Evolutionary conservation across 2,888 invertebrate species (phyloP), one percentile per base, ranked within the genome.

Genomic region (Sympetrum striolatum): DNA sequence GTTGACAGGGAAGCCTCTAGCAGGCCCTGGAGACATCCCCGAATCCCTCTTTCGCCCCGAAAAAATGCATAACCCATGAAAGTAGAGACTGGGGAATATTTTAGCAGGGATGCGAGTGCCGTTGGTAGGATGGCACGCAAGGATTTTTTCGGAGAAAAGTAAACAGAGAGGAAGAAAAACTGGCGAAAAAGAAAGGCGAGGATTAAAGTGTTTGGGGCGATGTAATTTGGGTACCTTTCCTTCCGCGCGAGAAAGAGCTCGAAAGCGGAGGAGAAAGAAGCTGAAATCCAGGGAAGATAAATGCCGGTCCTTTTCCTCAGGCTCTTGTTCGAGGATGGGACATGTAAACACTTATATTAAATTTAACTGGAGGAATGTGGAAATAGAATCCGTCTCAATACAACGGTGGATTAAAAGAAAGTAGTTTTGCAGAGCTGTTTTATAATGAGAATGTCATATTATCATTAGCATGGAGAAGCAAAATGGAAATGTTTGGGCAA

Each of bases 21-120:
- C 37, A 31, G 60, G 31, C 73, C 73, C 73, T 73, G 73, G 73
- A 73, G 73, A 73, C 73, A 25, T 73, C 73, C 73, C 25, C 18
- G 37, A 86, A 86, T 37, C n/a, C 86, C 86, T 60, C 4, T 86
- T 37, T 37, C 86, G 86, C 60, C 60, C 60, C 1, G n/a, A 31
- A 86, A 86, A 86, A 39, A 86, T 86, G 86, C 64, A 86, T 86
- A 86, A 86, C n/a, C 86, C 86, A 86, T 86, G 86, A 86, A 82
- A 82, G 35, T 58, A 53, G 81, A 82, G 82, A 82, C 82, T 53
- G 82, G 58, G 86, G 64, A 64, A 86, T 86, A 64, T 86, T 64
- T 60, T 22, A 73, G 73, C 73, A 73, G 73, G 73, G 73, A 73
- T n/a, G 64, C n/a, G 64, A 64, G 64, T 64, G 64, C 35, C 18